These are phyloP conservation scores for Odocoileus hemionus DNA, from an alignment of 2,113 vertebrate genomes.

Conservation along the genomic window DNA sequence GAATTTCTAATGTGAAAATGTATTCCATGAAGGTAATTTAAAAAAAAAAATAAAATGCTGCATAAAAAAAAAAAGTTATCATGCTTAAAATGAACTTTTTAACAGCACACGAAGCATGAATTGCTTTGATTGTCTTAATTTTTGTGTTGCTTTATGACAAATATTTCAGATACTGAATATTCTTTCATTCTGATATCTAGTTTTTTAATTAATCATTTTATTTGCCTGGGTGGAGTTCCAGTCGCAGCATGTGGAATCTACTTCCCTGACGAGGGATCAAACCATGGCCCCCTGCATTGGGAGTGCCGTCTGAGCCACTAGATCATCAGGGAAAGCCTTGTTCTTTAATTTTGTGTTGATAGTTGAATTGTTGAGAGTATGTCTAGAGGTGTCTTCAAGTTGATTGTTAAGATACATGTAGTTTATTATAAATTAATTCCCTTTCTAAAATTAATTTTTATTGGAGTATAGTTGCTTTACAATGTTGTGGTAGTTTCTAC, in stretches of 20 bases:
- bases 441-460: background rate
- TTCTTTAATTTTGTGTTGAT: background rate
- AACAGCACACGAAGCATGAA: background rate
- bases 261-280: background rate
- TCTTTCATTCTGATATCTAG: background rate
- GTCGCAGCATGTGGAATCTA: fast-evolving
- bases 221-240: background rate
- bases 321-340: background rate
- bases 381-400: background rate
- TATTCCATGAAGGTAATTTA: slow-evolving; percentile 49
- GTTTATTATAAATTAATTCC: background rate
- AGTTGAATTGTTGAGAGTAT: background rate
- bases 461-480: background rate
- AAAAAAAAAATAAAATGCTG: too few relatives aligned
- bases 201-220: background rate
- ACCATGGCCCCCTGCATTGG: background rate
- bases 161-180: background rate
- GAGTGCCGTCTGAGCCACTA: background rate
- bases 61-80: background rate
- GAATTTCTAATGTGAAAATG: slow-evolving; percentile 37
- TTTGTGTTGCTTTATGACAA: background rate
- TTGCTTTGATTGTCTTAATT: background rate
- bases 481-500: background rate
- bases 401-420: background rate
- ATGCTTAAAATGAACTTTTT: slow-evolving; percentile 7